Percentiles rank a stretch among this genome's conserved stretches.
These are phyloP conservation scores for Petrolisthes cinctipes DNA, from an alignment of 2,888 invertebrate species.

Conservation along the genomic window DNA sequence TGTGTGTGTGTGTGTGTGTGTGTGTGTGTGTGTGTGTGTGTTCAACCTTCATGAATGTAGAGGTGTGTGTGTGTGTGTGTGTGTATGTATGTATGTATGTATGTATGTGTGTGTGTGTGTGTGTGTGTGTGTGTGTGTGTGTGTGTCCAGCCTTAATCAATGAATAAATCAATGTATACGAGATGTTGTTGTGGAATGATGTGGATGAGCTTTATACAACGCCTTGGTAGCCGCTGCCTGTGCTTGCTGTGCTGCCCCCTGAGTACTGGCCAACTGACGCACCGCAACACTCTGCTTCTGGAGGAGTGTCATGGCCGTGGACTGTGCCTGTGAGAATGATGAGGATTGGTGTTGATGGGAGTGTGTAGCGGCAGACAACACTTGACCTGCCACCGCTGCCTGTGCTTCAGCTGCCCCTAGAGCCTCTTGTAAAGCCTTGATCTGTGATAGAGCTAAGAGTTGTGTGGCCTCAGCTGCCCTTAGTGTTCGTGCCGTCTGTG, in stretches of 20 bases:
- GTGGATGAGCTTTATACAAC: slow-evolving; percentile 47
- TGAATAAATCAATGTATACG: not conserved
- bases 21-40: not conserved
- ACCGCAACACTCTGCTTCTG: slow-evolving; percentile 52
- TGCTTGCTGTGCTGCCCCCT: slow-evolving; percentile 52
- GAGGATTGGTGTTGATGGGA: slow-evolving; percentile 39
- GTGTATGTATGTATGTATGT: not conserved
- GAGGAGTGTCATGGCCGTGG: slow-evolving; percentile 28
- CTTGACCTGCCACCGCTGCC: slow-evolving; percentile 53
- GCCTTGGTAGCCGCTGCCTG: slow-evolving; percentile 57
- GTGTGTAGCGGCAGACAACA: slow-evolving; percentile 46
- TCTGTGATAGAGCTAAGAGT: slow-evolving; percentile 48
- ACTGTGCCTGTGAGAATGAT: slow-evolving; percentile 49
- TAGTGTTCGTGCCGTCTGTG: slow-evolving; percentile 46
- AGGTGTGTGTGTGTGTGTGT: not conserved
- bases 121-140: not conserved
- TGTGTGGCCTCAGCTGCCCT: slow-evolving; percentile 55
- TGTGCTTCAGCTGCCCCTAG: slow-evolving; percentile 56
- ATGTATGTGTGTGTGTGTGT: not conserved
- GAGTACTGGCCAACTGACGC: slow-evolving; percentile 49
- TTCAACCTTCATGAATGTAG: not conserved
- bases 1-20: not conserved
- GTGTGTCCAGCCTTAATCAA: not conserved
- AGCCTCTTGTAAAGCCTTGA: slow-evolving; percentile 48
- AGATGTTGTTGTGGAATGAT: not conserved